Evolutionary conservation across 2,888 invertebrate species (phyloP).

Genomic region (Chalcosyrphus nemorum): DNA sequence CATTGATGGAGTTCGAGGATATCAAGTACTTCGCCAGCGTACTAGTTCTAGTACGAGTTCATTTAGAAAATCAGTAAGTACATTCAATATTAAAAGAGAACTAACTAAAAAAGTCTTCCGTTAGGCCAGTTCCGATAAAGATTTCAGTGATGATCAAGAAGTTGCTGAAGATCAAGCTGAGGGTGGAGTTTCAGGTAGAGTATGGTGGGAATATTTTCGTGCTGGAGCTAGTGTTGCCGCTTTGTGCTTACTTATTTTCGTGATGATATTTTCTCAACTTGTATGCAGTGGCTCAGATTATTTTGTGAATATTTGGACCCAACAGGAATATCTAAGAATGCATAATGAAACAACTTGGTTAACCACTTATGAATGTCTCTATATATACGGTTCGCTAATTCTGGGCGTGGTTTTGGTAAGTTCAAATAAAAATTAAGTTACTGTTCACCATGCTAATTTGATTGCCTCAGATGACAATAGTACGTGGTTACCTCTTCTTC

Average conservation of each 20-base stretch:
- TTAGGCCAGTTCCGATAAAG: conserved; percentile 77
- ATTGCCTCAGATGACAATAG: conserved; percentile 81
- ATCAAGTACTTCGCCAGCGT: conserved; percentile 77
- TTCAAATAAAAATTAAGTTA: conserved; percentile 65
- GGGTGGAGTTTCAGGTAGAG: conserved; percentile 81
- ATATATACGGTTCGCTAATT: conserved; percentile 80
- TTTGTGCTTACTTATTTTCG: conserved; percentile 82
- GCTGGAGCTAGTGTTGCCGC: conserved; percentile 83
- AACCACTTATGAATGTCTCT: conserved; percentile 80
- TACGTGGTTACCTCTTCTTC: conserved; percentile 88
- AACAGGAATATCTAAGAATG: conserved; percentile 80
- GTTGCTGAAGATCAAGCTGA: conserved; percentile 81
- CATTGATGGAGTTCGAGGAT: conserved; percentile 80
- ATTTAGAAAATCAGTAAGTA: conserved; percentile 78
- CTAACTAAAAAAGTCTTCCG: background rate
- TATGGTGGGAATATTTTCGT: conserved; percentile 82
- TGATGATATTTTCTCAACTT: conserved; percentile 84
- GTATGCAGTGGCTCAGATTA: conserved; percentile 85
- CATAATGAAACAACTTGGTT: conserved; percentile 77
- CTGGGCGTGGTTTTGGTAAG: conserved; percentile 79
- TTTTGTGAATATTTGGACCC: conserved; percentile 85
- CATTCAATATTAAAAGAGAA: too few species aligned
- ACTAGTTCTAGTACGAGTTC: conserved; percentile 76
- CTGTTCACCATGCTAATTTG: background rate
- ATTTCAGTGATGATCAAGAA: conserved; percentile 75